These are phyloP conservation scores for Muschampia plurimacula DNA, from an alignment of 2,888 invertebrate genomes.

Conservation along the genomic window DNA sequence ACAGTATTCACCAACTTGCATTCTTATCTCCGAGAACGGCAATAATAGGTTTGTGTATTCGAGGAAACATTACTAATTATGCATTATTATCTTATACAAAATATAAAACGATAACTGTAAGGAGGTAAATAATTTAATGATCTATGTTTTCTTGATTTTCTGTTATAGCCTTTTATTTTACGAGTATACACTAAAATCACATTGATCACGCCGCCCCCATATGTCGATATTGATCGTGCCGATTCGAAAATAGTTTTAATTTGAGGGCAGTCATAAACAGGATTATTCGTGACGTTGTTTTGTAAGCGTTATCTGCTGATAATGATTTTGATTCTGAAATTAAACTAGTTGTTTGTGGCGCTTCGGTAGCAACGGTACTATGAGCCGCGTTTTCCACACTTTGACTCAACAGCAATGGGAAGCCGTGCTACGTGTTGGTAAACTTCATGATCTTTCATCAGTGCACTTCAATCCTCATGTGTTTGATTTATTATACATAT, in stretches of 20 bases:
- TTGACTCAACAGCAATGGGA: slow-evolving; percentile 75
- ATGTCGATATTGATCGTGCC: neutral
- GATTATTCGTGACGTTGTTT: slow-evolving; percentile 17
- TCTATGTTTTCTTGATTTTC: neutral
- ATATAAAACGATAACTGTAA: too few species aligned
- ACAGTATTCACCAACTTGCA: too few species aligned
- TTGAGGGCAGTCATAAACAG: neutral
- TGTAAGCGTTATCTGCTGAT: slow-evolving; percentile 30
- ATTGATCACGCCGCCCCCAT: neutral
- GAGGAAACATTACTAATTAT: too few species aligned
- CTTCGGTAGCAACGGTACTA: slow-evolving; percentile 46
- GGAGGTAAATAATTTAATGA: too few species aligned
- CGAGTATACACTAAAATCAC: neutral
- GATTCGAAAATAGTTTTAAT: slow-evolving; percentile 3
- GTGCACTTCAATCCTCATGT: neutral
- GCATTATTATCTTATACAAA: too few species aligned
- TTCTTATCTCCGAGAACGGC: too few species aligned
- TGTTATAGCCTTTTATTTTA: too few species aligned
- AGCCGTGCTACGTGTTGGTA: slow-evolving; percentile 71
- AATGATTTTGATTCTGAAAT: slow-evolving; percentile 6
- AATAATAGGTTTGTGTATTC: too few species aligned
- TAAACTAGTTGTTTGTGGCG: slow-evolving; percentile 9
- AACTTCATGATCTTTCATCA: slow-evolving; percentile 27
- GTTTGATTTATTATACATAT: neutral
- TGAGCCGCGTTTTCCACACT: slow-evolving; percentile 69